Evolutionary conservation across 1,140 invertebrate species (phyloP), one percentile per base, ranked within the genome.

Genomic region (Panagrolaimus sp.): DNA sequence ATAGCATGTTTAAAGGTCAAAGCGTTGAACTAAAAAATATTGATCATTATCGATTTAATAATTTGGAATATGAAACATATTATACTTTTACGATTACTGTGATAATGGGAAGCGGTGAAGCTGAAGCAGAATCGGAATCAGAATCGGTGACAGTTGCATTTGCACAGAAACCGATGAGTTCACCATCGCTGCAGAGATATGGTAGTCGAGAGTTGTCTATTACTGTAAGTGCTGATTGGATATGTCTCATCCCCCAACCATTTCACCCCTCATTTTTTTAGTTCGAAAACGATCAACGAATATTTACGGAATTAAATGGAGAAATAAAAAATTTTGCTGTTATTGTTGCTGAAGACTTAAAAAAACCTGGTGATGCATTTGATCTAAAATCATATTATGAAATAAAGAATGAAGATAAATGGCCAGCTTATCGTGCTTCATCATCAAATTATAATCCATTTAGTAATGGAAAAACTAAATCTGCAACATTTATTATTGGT

Each of bases 21-120:
- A 80, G 69, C 1, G 75, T 80, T 9, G 69, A 75, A 44, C 43
- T 80, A 43, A 75, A 70, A 65, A 78, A 71, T 7, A 64, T 67
- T 7, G 73, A 67, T 46, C 25, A 70, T 23, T 70, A 80, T 65
- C 53, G 76, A 63, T 81, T 81, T 63, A 71, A 48, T 23, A 74
- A 66, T 11, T 67, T 81, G 4, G 65, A 80, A 14, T 70, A 71
- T 43, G 80, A 81, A 67, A 79, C 76, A 0, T 81, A 80, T 67
- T 81, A 81, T 67, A 81, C 79, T 8, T 79, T 80, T 68, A 79
- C 77, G 9, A 81, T 79, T 53, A 81, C 72, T 27, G 78, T 81
- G 0, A 77, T 81, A 11, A 81, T 81, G 79, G 79, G 79, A 61
- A 42, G 61, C 0, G 75, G 77, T 7, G 64, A 74, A 53, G 78